Conservation (phyloP, 2,888 invertebrate genomes). For the Drosophila yooni region DNA sequence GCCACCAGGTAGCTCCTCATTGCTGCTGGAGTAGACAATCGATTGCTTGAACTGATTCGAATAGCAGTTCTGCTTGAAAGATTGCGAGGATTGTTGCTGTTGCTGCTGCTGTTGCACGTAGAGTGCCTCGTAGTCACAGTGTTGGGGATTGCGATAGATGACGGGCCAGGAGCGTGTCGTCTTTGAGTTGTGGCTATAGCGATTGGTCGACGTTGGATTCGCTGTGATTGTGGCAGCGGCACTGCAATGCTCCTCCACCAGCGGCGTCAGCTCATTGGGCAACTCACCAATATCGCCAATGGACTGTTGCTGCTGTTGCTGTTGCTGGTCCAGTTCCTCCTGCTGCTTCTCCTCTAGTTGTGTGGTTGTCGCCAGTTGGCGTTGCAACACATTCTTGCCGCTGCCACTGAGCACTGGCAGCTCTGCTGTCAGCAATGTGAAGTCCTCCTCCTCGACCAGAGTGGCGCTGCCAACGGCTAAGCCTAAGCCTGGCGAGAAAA, state of each 20-base stretch:
- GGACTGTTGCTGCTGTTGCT: conserved; percentile 44
- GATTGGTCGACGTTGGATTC: conserved; percentile 53
- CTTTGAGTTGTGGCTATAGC: conserved; percentile 84
- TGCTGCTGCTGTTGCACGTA: conserved; percentile 74
- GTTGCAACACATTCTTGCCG: conserved; percentile 77
- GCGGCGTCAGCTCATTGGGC: conserved; percentile 79
- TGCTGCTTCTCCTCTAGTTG: conserved; percentile 53
- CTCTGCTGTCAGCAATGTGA: conserved; percentile 77
- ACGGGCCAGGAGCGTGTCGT: conserved; percentile 85
- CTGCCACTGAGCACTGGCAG: conserved; percentile 38
- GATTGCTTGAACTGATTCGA: conserved; percentile 83
- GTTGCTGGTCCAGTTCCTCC: conserved; percentile 44
- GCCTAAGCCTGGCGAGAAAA: conserved; percentile 82
- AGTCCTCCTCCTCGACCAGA: conserved; percentile 83
- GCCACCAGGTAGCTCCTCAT: conserved; percentile 77
- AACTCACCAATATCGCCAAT: conserved; percentile 53
- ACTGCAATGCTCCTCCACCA: conserved; percentile 60
- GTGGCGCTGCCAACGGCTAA: conserved; percentile 69
- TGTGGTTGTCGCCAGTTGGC: conserved; percentile 74
- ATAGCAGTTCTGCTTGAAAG: conserved; percentile 82
- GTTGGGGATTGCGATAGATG: conserved; percentile 85
- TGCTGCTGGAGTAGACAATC: conserved; percentile 82
- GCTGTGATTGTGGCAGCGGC: conserved; percentile 50
- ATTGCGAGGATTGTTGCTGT: conserved; percentile 47
- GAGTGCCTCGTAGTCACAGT: conserved; percentile 84